phyloP scores from a whole-genome alignment of 2,113 vertebrate species.

The Perca fluviatilis region DNA sequence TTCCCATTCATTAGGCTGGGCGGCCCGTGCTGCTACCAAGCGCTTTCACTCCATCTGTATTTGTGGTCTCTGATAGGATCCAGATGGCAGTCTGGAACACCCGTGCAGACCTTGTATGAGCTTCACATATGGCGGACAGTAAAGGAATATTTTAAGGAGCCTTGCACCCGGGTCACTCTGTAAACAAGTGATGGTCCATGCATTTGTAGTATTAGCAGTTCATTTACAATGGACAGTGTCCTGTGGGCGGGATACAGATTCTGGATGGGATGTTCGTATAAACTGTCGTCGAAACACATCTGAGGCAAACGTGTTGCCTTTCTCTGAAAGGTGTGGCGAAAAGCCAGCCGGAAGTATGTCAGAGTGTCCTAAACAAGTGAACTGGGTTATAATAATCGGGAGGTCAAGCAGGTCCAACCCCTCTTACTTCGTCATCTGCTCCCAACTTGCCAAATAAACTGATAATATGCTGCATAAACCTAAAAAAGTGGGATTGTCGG shows the following conservation, averaged over 20 bases:
- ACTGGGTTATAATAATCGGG: too few species aligned
- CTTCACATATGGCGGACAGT: slow-evolving; percentile 91
- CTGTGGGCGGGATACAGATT: background rate
- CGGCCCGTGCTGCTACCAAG: slow-evolving; percentile 25
- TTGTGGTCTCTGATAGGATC: slow-evolving; percentile 87
- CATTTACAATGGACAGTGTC: background rate
- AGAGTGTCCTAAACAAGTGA: too few species aligned
- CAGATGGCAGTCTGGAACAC: slow-evolving; percentile 92
- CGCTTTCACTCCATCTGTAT: slow-evolving; percentile 62
- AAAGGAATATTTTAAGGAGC: slow-evolving; percentile 82
- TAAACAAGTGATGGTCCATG: slow-evolving; percentile 39
- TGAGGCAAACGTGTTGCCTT: background rate
- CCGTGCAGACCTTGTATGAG: slow-evolving; percentile 83
- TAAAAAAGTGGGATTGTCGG: background rate
- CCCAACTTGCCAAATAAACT: background rate
- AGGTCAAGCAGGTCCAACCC: too few species aligned
- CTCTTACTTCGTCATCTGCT: background rate
- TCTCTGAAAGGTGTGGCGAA: background rate
- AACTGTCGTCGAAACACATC: background rate
- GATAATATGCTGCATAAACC: too few species aligned
- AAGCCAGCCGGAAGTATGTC: background rate
- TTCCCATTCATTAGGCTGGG: slow-evolving; percentile 52
- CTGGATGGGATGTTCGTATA: background rate
- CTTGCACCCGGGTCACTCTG: slow-evolving; percentile 83
- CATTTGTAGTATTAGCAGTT: background rate